Conservation (phyloP, 2,888 invertebrate genomes). For the Drosophila ezoana region DNA sequence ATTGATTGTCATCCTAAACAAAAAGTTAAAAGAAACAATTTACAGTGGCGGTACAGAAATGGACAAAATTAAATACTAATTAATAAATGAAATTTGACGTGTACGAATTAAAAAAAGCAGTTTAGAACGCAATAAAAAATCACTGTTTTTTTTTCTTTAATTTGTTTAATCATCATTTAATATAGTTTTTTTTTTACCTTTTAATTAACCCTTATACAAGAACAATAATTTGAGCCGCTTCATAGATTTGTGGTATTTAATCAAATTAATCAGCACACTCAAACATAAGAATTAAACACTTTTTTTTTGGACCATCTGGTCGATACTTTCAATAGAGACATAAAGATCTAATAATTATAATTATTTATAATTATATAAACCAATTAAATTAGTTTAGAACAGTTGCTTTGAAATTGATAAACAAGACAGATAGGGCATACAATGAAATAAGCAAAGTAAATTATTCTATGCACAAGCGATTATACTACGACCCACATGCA, state of each 20-base stretch:
- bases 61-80: slow-evolving; percentile 12
- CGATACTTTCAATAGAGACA: background rate
- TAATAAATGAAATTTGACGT: background rate
- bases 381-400: background rate
- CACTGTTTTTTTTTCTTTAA: too few relatives aligned
- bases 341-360: background rate
- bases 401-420: background rate
- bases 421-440: background rate
- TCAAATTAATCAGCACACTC: background rate
- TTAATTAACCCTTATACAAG: too few relatives aligned
- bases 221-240: too few relatives aligned
- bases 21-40: background rate
- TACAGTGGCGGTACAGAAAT: slow-evolving; percentile 10
- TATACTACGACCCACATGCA: slow-evolving; percentile 45
- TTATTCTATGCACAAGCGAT: slow-evolving; percentile 14
- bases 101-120: background rate
- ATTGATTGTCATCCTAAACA: background rate
- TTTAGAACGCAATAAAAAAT: background rate
- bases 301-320: background rate
- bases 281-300: background rate
- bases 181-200: too few relatives aligned
- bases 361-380: background rate
- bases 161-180: background rate
- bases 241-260: too few relatives aligned
- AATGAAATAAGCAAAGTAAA: slow-evolving; percentile 1